Evolutionary conservation across 2,797 vertebrate genomes (phyloP), one percentile per base, ranked within the genome.

Genomic region (Trematomus bernacchii): DNA sequence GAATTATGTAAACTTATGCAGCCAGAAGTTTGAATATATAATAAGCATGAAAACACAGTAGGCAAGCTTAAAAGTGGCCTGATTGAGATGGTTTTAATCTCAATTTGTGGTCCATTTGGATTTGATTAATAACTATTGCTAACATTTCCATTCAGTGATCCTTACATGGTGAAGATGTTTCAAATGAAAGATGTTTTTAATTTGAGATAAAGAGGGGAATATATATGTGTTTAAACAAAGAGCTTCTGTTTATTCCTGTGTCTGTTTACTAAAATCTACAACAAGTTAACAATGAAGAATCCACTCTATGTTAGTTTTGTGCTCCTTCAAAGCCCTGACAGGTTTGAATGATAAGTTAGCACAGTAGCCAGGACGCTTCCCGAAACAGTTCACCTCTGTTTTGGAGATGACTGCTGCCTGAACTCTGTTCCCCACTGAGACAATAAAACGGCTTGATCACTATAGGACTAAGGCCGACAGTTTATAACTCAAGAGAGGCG

Each of bases 371-470:
- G 30, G 65, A 80, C 27, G 71, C 81, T 82, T 83, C 72, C 77
- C 58, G 82, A 77, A 92, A 91, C 84, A 91, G 88, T 91, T 93
- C 87, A 88, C 90, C 91, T 92, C 85, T 86, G 85, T 88, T 79
- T 85, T 63, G 67, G 63, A 80, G 77, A 78, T 93, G 94, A 94
- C 95, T 95, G 91, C 87, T 86, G 91, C 83, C 91, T 95, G 95
- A 95, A 95, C 95, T 83, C 91, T 86, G 80, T 87, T 70, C 89
- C 92, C 94, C 89, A 90, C 85, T 85, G 94, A 93, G 94, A 94
- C 94, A 95, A 94, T 95, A 95, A 95, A 95, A 94, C 75, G 92
- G 93, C 93, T 94, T 91, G 92, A 92, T 92, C 93, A 93, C 91
- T 90, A 85, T 80, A 81, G 86, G 88, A 92, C 88, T 78, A 87